Base-by-base conservation (phyloP, 1,140 invertebrate species). In the Physella acuta region DNA sequence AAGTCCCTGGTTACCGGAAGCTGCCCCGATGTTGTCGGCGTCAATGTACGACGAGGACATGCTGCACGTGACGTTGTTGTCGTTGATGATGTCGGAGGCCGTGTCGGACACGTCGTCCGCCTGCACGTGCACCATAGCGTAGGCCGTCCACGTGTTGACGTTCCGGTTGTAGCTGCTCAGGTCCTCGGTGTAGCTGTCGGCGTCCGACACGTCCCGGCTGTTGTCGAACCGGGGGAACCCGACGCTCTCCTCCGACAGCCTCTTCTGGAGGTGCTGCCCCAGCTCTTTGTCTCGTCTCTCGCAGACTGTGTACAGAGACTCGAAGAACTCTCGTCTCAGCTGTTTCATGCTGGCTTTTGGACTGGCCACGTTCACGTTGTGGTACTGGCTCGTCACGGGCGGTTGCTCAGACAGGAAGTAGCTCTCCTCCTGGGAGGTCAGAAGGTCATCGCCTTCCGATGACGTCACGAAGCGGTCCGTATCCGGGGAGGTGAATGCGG, bases 71-170 rank as follows among this genome's bases (percentile, higher is more conserved):
- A 68, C 28, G 37, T 34, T 49, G 39, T 68, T 68, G 36, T 68
- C 66, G n/a, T 68, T 68, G 36, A 68, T 26, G 39, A 68, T 60
- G 39, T 68, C 66, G 0, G 66, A 60, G 5, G 66, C 34, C 28
- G 28, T 49, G 31, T 68, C 66, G 11, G 66, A 68, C 0, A 68
- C 37, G 14, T 68, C 66, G 26, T 68, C 66, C 20, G 66, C 56
- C 24, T 59, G 66, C 4, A 68, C 3, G 56, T 68, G 66, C n/a
- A 68, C 66, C 55, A 68, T 68, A 2, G 66, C 30, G 34, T 68
- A 68, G 0, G 66, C 39, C n/a, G 66, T 68, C 66, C 66, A 68
- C 17, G 66, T 68, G 39, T 68, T 68, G 16, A 68, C 36, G 66
- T 49, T 68, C 8, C 36, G 55, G 56, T 68, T 68, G 56, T 68